These are phyloP conservation scores for Aproaerema taeniolella DNA, from an alignment of 2,888 invertebrate species.

Conservation along the genomic window DNA sequence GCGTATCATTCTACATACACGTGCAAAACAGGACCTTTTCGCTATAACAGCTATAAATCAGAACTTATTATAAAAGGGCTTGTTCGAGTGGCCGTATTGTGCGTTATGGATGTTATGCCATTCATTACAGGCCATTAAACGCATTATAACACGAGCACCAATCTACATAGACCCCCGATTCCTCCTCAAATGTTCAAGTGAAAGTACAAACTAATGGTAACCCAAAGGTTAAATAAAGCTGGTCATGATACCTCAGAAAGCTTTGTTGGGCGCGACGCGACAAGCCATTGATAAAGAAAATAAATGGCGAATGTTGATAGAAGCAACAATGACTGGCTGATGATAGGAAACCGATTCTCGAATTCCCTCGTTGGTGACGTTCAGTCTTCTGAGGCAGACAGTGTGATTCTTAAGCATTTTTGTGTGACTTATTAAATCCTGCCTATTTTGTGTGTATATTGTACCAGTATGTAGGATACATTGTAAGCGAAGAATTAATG, in stretches of 20 bases:
- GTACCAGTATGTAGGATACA: too few species aligned
- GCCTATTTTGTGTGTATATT: too few species aligned
- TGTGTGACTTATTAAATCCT: too few species aligned
- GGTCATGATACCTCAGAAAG: conserved; percentile 58
- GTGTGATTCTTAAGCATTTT: too few species aligned
- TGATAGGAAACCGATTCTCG: conserved; percentile 8
- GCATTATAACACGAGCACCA: conserved; percentile 64
- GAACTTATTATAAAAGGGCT: conserved; percentile 68
- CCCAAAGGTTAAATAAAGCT: conserved; percentile 35
- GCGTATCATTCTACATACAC: conserved; percentile 52
- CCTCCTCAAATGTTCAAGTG: conserved; percentile 13
- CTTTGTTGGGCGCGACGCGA: conserved; percentile 71
- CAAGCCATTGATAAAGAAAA: conserved; percentile 70
- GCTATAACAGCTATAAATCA: conserved; percentile 68
- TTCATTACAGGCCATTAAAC: conserved; percentile 77
- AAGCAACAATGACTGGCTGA: conserved; percentile 30
- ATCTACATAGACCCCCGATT: conserved; percentile 29
- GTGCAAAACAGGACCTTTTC: conserved; percentile 67
- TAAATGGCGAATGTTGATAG: conserved; percentile 66
- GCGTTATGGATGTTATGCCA: conserved; percentile 75
- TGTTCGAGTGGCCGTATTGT: conserved; percentile 73
- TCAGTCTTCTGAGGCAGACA: too few species aligned
- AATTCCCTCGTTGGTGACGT: too few species aligned
- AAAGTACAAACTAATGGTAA: conserved; percentile 36
- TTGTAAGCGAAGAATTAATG: too few species aligned